phyloP scores from a whole-genome alignment of 2,797 vertebrate species.

The Molossus alvarezi region DNA sequence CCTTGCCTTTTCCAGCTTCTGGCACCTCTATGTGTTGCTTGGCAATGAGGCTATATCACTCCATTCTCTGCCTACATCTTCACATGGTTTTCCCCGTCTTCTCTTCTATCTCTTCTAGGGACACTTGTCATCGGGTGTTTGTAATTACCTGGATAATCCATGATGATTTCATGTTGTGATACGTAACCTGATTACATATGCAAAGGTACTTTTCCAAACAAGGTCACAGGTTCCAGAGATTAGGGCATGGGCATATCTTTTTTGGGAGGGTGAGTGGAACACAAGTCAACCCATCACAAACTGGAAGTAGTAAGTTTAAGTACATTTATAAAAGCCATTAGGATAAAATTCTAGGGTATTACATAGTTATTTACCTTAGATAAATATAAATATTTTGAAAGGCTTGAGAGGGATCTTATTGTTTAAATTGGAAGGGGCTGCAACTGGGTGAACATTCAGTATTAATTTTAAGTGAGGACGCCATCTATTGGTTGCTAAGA shows the following conservation, averaged over 20 bases:
- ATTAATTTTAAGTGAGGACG: neutral
- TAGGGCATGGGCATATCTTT: neutral
- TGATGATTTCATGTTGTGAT: neutral
- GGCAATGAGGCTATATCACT: neutral
- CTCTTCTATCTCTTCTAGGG: neutral
- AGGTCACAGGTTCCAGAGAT: neutral
- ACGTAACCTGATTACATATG: neutral
- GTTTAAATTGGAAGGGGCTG: neutral
- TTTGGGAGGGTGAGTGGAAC: neutral
- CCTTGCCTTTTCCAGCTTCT: neutral
- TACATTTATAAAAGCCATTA: constrained; percentile 7
- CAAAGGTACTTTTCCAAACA: neutral
- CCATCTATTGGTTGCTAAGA: constrained; percentile 55
- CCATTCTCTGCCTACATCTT: neutral
- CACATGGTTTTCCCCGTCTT: neutral
- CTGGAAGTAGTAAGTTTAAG: neutral
- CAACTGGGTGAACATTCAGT: neutral
- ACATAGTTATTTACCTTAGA: neutral
- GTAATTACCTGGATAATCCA: neutral
- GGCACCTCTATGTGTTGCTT: neutral
- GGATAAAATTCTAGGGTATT: neutral
- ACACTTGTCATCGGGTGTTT: neutral
- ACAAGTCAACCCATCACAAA: neutral
- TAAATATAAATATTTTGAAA: constrained; percentile 39
- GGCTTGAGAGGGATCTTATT: neutral